A percentile compares a stretch with the other conserved stretches of the same genome.
These are phyloP conservation scores for Eurosta solidaginis DNA, from an alignment of 1,140 invertebrate species.

Conservation along the genomic window DNA sequence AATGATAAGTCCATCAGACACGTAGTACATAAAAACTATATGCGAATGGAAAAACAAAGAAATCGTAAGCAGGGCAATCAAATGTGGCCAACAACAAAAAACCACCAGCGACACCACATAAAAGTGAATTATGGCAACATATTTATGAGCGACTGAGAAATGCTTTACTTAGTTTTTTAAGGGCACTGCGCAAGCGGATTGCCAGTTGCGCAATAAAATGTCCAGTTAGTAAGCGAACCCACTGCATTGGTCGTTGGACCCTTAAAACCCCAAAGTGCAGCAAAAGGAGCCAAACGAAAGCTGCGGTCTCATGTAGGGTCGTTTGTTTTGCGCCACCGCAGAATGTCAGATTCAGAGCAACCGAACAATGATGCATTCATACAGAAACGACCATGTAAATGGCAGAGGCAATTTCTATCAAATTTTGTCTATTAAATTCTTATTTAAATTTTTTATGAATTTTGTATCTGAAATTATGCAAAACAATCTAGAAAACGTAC, in stretches of 20 bases:
- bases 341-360: not conserved
- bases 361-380: not conserved
- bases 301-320: not conserved
- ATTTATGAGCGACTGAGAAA: not conserved
- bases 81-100: not conserved
- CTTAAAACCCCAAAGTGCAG: not conserved
- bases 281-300: slow-evolving; percentile 3
- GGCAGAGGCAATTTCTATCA: too few relatives aligned
- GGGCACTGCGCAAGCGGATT: not conserved
- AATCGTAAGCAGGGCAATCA: not conserved
- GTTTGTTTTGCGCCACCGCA: not conserved
- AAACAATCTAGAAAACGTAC: too few relatives aligned
- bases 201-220: not conserved
- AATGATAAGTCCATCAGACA: too few relatives aligned
- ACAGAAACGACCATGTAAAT: too few relatives aligned
- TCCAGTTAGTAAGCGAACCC: not conserved
- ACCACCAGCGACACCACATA: not conserved
- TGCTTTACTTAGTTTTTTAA: not conserved
- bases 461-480: too few relatives aligned
- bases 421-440: too few relatives aligned
- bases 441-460: too few relatives aligned
- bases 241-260: not conserved
- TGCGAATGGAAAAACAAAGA: not conserved
- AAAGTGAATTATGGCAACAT: not conserved
- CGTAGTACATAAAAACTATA: not conserved